phyloP scores from a whole-genome alignment of 2,113 vertebrate species.

The Axis porcinus region DNA sequence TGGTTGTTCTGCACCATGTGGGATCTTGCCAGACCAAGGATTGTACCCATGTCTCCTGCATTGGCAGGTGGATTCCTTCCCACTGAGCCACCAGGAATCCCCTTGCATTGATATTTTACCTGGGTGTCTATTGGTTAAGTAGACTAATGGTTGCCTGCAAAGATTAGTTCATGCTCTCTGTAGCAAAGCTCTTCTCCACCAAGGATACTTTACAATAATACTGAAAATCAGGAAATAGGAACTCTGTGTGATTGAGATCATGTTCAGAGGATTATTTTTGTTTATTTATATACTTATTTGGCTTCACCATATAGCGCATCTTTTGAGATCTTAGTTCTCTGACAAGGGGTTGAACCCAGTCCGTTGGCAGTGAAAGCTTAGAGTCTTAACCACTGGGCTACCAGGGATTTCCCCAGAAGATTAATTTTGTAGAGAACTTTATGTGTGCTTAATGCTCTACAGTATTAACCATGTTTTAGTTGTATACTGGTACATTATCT shows the following conservation, averaged over 20 bases:
- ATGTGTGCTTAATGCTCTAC: not conserved
- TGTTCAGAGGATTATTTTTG: slow-evolving; percentile 1
- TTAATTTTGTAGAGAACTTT: not conserved
- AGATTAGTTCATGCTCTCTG: not conserved
- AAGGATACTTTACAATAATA: not conserved
- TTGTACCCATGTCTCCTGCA: not conserved
- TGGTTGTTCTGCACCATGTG: not conserved
- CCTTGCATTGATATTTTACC: not conserved
- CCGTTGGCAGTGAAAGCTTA: not conserved
- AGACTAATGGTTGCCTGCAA: not conserved
- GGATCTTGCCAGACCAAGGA: not conserved
- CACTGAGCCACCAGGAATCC: not conserved
- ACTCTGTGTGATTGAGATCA: not conserved
- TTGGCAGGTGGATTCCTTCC: not conserved
- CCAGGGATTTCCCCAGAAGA: not conserved
- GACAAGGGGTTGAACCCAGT: not conserved
- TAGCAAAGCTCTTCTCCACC: not conserved
- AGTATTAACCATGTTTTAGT: not conserved
- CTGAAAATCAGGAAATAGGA: not conserved
- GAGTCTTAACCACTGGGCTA: not conserved
- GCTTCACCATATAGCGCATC: not conserved
- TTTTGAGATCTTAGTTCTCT: not conserved
- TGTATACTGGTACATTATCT: not conserved
- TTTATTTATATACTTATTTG: not conserved
- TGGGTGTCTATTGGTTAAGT: not conserved